Conservation (phyloP, 2,888 invertebrate species). For the Nemoura dubitans region DNA sequence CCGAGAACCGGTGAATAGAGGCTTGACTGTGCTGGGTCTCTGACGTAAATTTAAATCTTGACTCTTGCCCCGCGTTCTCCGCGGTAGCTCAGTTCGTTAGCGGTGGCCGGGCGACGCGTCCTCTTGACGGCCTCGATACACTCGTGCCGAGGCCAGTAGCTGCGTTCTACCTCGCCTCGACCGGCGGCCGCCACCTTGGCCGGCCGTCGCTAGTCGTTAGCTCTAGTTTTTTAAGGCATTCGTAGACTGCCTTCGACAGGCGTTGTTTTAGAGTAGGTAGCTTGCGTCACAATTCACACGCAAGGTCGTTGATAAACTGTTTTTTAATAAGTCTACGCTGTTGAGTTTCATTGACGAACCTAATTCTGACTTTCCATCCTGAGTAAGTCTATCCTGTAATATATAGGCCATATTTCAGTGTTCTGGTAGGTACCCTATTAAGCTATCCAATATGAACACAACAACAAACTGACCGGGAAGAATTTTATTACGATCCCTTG, state of each 20-base stretch:
- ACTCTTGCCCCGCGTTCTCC: no score
- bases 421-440: no score
- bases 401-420: no score
- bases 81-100: background rate
- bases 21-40: no score
- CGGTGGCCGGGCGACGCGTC: background rate
- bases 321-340: background rate
- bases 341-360: background rate
- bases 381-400: no score
- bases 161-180: slow-evolving; percentile 12
- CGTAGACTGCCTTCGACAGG: background rate
- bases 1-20: no score
- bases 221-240: slow-evolving; percentile 12
- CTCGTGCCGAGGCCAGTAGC: slow-evolving; percentile 5
- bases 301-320: background rate
- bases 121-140: background rate
- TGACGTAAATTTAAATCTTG: no score
- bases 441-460: no score
- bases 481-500: no score
- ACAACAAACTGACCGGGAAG: no score
- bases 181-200: background rate
- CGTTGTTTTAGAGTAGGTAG: background rate
- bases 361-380: background rate
- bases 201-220: background rate
- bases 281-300: background rate